Conservation (phyloP, 2,888 invertebrate species). For the Eumerus sabulonum region DNA sequence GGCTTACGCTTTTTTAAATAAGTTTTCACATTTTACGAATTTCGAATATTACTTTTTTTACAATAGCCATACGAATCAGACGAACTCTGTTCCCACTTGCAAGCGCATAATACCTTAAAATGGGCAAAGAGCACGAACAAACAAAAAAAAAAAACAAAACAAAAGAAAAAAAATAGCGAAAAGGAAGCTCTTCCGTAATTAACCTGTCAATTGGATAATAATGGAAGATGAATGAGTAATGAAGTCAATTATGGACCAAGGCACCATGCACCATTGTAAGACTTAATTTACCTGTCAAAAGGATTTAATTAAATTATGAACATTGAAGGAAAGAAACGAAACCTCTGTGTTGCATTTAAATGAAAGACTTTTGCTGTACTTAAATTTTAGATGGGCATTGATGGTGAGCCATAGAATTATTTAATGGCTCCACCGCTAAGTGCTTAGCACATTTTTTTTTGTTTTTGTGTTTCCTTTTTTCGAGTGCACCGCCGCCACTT, state of each 20-base stretch:
- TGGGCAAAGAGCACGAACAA: too few relatives aligned
- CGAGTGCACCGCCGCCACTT: conserved; percentile 1
- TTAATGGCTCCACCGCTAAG: conserved; percentile 26
- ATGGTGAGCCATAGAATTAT: conserved; percentile 36
- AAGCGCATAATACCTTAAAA: too few relatives aligned
- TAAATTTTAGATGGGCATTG: background rate
- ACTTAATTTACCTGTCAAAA: conserved; percentile 68
- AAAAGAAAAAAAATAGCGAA: background rate
- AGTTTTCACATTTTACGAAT: too few relatives aligned
- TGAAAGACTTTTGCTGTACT: conserved; percentile 10
- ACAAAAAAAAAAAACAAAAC: background rate
- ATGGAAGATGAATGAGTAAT: conserved; percentile 74
- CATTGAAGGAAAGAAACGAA: conserved; percentile 1
- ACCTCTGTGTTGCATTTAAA: conserved; percentile 24
- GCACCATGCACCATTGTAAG: conserved; percentile 38
- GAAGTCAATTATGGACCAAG: conserved; percentile 72
- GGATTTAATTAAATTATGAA: conserved; percentile 74
- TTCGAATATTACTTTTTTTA: too few relatives aligned
- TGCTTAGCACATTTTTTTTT: background rate
- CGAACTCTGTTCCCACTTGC: too few relatives aligned
- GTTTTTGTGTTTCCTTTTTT: conserved; percentile 27
- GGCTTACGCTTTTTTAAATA: too few relatives aligned
- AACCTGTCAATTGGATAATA: conserved; percentile 74
- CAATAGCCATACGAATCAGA: too few relatives aligned
- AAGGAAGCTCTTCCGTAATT: conserved; percentile 72